Conservation (phyloP, 53 echinoderm and acorn worm genomes). For the Actinopyga echinites region DNA sequence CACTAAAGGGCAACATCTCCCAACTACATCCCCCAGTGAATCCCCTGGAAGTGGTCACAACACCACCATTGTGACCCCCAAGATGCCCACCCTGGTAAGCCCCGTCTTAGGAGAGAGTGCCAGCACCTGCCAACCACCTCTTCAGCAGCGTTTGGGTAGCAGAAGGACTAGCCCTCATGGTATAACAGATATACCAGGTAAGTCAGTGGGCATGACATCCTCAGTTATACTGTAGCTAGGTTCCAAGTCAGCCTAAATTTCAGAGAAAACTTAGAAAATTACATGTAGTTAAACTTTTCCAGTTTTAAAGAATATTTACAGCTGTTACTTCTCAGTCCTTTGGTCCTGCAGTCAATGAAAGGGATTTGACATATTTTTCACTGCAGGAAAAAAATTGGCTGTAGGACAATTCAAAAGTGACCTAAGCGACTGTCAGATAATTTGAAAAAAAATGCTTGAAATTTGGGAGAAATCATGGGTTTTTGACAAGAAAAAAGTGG, state of each 20-base stretch:
- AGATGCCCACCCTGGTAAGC: slow-evolving; percentile 61
- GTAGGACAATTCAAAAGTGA: no score
- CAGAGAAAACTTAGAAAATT: neutral
- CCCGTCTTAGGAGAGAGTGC: slow-evolving; percentile 96
- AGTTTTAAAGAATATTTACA: no score
- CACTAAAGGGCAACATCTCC: neutral
- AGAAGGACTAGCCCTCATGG: neutral
- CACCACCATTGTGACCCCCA: slow-evolving; percentile 5
- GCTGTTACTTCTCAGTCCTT: no score
- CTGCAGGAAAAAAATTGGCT: no score
- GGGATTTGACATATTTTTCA: no score
- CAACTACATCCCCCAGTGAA: neutral
- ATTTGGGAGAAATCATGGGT: no score
- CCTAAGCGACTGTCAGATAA: no score
- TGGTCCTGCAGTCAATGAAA: no score
- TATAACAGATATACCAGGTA: neutral
- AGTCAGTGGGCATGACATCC: neutral
- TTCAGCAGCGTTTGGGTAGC: neutral
- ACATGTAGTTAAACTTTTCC: no score
- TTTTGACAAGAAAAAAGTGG: no score
- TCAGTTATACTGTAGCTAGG: neutral
- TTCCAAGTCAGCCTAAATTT: no score
- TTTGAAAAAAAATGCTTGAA: no score
- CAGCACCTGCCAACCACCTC: slow-evolving; percentile 68
- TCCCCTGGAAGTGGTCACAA: neutral